Base-by-base conservation (phyloP, 2,113 vertebrate species). In the Triplophysa rosa region DNA sequence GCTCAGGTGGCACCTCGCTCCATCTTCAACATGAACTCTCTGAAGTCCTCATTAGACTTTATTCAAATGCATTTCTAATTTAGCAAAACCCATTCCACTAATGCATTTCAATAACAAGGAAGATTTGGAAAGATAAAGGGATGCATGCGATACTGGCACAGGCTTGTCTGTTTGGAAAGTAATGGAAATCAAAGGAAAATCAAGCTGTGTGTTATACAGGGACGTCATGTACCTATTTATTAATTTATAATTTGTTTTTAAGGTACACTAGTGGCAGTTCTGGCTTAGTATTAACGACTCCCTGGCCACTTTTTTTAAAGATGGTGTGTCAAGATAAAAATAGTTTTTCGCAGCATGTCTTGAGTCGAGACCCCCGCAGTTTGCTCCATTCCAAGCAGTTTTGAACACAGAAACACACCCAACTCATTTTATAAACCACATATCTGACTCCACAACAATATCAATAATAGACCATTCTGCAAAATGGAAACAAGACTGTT, bases 1-100 rank as follows among this genome's bases (percentile, higher is more conserved):
- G 42, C 59, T 40, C n/a, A 61, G 23, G 29, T 66, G 58, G 37
- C 21, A 13, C 47, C 40, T 45, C 42, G 17, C 26, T 19, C 63
- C 21, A 10, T 26, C 23, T 37, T 54, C 29, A 33, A n/a, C 19
- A 42, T 21, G 24, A 82, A 86, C 69, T 77, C 85, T 77, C 62
- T 10, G 29, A 49, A 59, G 59, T 71, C 52, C 74, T 82, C 67
- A 82, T 82, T 86, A 82, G 64, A 68, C 72, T 33, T 72, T 69
- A 75, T 76, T 70, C 69, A 80, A 76, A 67, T 26, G 66, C 78
- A 80, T 80, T 75, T 63, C 52, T 81, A 78, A 80, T 80, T 80
- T 58, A 71, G 58, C 40, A 59, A 64, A 82, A 47, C 40, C 69
- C 19, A 65, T 70, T 42, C 61, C 45, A 66, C 79, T 80, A 26